Base-by-base conservation (phyloP, 2,888 invertebrate genomes). In the Sussaba pulchella region DNA sequence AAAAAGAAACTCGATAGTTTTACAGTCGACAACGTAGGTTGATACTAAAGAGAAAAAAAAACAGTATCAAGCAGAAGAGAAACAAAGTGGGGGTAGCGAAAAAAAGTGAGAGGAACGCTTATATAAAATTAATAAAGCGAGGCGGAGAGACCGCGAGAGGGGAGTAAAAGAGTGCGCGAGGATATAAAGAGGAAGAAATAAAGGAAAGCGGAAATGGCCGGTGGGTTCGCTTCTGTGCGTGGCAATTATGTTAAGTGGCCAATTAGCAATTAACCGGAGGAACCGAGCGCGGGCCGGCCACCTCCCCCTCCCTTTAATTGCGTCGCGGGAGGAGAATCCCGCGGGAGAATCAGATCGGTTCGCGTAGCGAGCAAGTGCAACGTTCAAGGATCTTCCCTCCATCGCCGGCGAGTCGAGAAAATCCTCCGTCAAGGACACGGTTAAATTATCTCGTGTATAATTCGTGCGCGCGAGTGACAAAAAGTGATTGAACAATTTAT, bases 241-340 rank as follows among this genome's bases (percentile, higher is more conserved):
- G 87, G 87, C 84, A 90, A 89, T 90, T 90, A 90, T 88, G 89
- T 88, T 88, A 88, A 90, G 89, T 89, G 90, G 87, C 85, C 89
- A 90, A 90, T 90, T 90, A 90, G 89, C 87, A 88, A 90, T 90
- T 89, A 89, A 89, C 86, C 87, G 75, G 88, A 6, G 87, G 86
- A 89, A 88, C 86, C 82, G 85, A 88, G 84, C 77, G 86, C 85
- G 86, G 87, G 31, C 31, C 4, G 31, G 31, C 6, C 31, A 2
- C 31, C 6, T 6, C 31, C 31, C 31, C 31, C 2, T 86, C 87
- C 70, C 83, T 87, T 87, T 89, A 89, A 89, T 89, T 89, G 88
- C 85, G 78, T 78, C 73, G 73, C 81, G 78, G 73, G 82, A 79
- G 82, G 76, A 78, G 72, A 67, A 67, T 66, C 74, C 50, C 69